These are phyloP conservation scores for Pipistrellus pipistrellus DNA, from an alignment of 2,797 vertebrate species.

Conservation along the genomic window DNA sequence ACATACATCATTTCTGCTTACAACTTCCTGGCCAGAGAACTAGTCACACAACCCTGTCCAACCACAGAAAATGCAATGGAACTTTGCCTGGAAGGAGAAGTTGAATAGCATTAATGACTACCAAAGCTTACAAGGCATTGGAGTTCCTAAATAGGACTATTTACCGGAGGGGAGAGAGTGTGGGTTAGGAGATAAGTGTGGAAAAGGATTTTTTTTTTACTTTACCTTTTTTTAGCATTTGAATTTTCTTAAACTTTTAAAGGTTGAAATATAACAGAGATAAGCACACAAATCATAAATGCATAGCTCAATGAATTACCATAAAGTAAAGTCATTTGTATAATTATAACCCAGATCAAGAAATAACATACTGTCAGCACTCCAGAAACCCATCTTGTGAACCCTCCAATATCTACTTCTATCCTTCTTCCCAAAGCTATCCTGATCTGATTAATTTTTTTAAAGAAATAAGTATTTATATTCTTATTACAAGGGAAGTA, in stretches of 20 bases:
- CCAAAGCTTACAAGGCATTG: not conserved
- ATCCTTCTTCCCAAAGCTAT: not conserved
- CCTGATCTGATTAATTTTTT: not conserved
- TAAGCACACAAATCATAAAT: not conserved
- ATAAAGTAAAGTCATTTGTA: not conserved
- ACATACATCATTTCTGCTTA: not conserved
- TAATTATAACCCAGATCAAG: not conserved
- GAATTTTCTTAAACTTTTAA: not conserved
- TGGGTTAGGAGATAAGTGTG: not conserved
- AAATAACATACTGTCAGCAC: not conserved
- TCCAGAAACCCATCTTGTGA: not conserved
- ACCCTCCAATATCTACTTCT: not conserved
- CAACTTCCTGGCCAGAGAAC: not conserved
- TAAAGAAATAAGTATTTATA: not conserved
- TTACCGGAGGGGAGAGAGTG: not conserved
- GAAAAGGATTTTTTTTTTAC: not conserved
- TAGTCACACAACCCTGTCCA: not conserved
- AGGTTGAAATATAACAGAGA: not conserved
- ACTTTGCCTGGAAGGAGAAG: not conserved
- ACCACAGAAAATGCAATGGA: not conserved
- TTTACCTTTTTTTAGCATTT: not conserved
- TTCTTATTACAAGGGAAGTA: not conserved
- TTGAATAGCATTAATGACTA: not conserved
- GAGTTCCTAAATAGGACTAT: not conserved
- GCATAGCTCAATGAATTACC: not conserved